Percentiles rank a stretch among this genome's conserved stretches.
Evolutionary conservation across 2,113 vertebrate species (phyloP).

Genomic region (Boleophthalmus pectinirostris): DNA sequence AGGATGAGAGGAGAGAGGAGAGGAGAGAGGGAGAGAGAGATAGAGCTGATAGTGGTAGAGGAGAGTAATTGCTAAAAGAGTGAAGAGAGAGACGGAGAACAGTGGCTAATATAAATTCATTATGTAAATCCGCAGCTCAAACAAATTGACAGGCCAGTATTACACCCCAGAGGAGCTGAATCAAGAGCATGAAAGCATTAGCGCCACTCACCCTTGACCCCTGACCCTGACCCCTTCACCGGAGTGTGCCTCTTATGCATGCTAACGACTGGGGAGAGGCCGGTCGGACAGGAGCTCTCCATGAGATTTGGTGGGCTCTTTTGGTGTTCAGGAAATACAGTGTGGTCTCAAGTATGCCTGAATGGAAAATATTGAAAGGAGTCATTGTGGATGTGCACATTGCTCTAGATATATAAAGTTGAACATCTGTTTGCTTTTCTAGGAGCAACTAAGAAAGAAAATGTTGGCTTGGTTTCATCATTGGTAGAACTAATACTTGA

Average conservation of each 20-base stretch:
- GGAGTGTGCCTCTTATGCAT: slow-evolving; percentile 71
- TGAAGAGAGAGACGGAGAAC: slow-evolving; percentile 52
- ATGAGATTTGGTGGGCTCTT: slow-evolving; percentile 44
- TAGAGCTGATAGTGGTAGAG: slow-evolving; percentile 11
- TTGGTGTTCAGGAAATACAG: slow-evolving; percentile 7
- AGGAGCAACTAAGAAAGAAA: no score
- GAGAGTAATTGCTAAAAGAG: slow-evolving; percentile 45
- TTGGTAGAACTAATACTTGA: neutral
- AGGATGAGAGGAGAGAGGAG: slow-evolving; percentile 36
- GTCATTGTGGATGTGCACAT: slow-evolving; percentile 20
- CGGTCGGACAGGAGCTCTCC: slow-evolving; percentile 28
- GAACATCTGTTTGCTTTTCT: neutral
- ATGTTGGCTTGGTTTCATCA: neutral
- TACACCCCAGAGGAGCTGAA: slow-evolving; percentile 71
- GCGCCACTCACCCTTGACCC: slow-evolving; percentile 72
- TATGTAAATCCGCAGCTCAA: slow-evolving; percentile 76
- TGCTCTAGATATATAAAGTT: neutral
- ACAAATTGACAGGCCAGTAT: slow-evolving; percentile 76
- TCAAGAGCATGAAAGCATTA: slow-evolving; percentile 75
- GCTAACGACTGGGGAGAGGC: slow-evolving; percentile 60
- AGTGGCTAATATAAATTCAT: slow-evolving; percentile 76
- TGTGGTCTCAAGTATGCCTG: slow-evolving; percentile 47
- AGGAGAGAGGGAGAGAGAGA: slow-evolving; percentile 17
- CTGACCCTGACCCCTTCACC: slow-evolving; percentile 65
- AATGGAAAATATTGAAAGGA: slow-evolving; percentile 43